These are phyloP conservation scores for Nomada fucata DNA, from an alignment of 2,888 invertebrate genomes.

Conservation along the genomic window DNA sequence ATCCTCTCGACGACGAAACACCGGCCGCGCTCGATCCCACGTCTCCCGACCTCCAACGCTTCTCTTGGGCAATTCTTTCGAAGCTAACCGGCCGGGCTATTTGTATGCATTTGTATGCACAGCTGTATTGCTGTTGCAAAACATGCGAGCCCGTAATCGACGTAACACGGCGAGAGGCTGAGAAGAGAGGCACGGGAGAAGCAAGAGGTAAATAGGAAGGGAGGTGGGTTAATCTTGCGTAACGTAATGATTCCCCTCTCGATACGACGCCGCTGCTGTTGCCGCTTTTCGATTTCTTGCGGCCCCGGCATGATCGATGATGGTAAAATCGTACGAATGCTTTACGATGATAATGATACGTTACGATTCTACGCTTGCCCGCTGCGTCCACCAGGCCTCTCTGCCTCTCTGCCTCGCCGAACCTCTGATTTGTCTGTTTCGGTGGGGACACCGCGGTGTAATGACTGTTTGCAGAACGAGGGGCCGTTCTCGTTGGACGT, in stretches of 20 bases:
- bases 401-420: background rate
- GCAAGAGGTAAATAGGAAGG: background rate
- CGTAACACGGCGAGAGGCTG: constrained; percentile 56
- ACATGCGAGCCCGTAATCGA: constrained; percentile 71
- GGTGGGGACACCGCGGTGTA: constrained; percentile 33
- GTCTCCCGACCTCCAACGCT: constrained; percentile 71
- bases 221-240: constrained; percentile 69
- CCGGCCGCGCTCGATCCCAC: constrained; percentile 65
- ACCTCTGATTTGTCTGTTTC: constrained; percentile 28
- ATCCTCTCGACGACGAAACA: constrained; percentile 38
- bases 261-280: background rate
- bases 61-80: constrained; percentile 69
- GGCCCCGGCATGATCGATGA: constrained; percentile 51
- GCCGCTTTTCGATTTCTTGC: constrained; percentile 59
- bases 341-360: constrained; percentile 61
- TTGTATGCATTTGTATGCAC: constrained; percentile 68
- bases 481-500: constrained; percentile 22
- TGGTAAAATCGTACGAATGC: constrained; percentile 60
- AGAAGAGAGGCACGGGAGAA: background rate
- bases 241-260: constrained; percentile 62
- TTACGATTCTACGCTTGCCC: constrained; percentile 40
- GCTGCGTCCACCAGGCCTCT: background rate
- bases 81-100: constrained; percentile 58
- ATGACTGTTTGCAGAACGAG: constrained; percentile 13
- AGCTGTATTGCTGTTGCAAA: constrained; percentile 77